Evolutionary conservation across 2,113 vertebrate species (phyloP), one percentile per base, ranked within the genome.

Genomic region (Toxotes jaculatrix): DNA sequence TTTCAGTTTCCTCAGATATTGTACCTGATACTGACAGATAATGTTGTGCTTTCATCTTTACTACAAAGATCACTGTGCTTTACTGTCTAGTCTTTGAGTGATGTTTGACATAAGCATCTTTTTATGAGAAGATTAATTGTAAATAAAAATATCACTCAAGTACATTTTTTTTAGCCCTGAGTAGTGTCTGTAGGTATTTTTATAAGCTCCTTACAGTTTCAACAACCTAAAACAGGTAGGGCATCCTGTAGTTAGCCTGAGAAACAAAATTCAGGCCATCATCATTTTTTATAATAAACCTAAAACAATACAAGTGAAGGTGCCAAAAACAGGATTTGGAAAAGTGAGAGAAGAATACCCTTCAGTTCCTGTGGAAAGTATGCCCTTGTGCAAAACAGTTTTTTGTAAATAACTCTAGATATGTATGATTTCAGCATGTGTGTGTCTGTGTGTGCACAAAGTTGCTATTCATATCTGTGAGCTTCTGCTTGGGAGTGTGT

Each of bases 401-500:
- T 32, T 1, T 43, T 61, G 19, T 53, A 4, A 47, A 65, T 34
- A 60, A 13, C n/a, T 57, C 34, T 12, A 11, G 32, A 12, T 38
- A 3, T 6, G 9, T 27, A 1, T 51, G 59, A 49, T 45, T 43
- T 34, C 19, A 17, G 32, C 42, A 31, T 40, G 14, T 72, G 27
- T 68, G 16, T 53, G 64, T 62, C 27, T 27, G 6, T 31, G 27
- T 56, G 62, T 34, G 17, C 53, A 66, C 38, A 66, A 77, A 71
- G 42, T 66, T 55, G 12, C 53, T 60, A 32, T 80, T 62, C 17
- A 51, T 73, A 51, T 78, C 45, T 34, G n/a, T 36, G 51, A 11
- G 23, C 47, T n/a, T 79, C 12, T 68, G 62, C 42, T 60, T 36
- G 71, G 57, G 42, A 60, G 51, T 75, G 63, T 80, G 90, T 85